Evolutionary conservation across 2,888 invertebrate genomes (phyloP), one percentile per base, ranked within the genome.

Genomic region (Rhagonycha fulva): DNA sequence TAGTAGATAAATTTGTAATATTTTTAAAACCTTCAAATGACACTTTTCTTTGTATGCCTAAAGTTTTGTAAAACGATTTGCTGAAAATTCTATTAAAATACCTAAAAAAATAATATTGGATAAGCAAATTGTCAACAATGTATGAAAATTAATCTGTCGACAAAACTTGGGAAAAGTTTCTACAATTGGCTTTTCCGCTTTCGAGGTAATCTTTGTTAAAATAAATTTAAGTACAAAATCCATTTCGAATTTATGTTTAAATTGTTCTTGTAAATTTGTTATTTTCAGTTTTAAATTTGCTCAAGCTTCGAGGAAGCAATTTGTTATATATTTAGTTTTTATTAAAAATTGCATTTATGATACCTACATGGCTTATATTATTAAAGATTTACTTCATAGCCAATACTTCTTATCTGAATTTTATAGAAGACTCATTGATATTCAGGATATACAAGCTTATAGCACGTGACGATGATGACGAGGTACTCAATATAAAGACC

Each of bases 381-480:
- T 72, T 74, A 62, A 68, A 66, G 24, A 66, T 66, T 69, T 69
- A 72, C 72, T 66, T 66, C 23, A 66, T 24, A 66, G 63, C 63
- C 47, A 66, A 66, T 66, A 66, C 63, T 77, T 79, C 76, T 77
- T 77, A 74, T 74, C 75, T 76, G 70, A 71, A 74, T 74, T 67
- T 71, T 77, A 70, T 75, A 71, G 76, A 76, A 73, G 68, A 66
- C 68, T 68, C 75, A 80, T 80, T 80, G 81, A 80, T 77, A 81
- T 80, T 80, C 80, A 80, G 32, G 70, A 74, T 77, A 77, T 74
- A 77, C 72, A 72, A 68, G 72, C 73, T 66, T 68, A 62, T 69
- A 73, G 76, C 75, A 80, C 76, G 79, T 80, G 79, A 78, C 77
- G 72, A 76, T 78, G 74, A 68, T 73, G 68, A 66, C 71, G 69